Evolutionary conservation across 2,888 invertebrate genomes (phyloP), one percentile per base, ranked within the genome.

Genomic region (Lepetodrilus schrolli): DNA sequence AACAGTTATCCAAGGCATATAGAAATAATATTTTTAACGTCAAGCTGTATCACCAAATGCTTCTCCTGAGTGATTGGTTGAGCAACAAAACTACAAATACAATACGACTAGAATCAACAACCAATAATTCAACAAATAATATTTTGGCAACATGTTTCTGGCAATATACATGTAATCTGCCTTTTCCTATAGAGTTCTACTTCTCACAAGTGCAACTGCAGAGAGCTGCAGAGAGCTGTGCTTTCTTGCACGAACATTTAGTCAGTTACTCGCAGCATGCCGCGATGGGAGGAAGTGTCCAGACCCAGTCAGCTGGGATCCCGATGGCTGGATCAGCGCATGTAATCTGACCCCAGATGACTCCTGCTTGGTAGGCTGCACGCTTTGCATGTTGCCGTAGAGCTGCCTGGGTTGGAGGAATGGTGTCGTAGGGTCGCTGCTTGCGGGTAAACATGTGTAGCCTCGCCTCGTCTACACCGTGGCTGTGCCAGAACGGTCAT

Each of bases 391-490:
- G 80, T 30, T 82, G 20, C 4, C 37, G 34, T 2, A 79, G 51
- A 0, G 78, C 77, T 37, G 73, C 76, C 4, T 36, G 36, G 8
- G 78, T 80, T 50, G 75, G 80, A 4, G 77, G 79, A 20, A 79
- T 81, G 2, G 50, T 13, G 2, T 82, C 74, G 37, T 79, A 80
- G 4, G 75, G 30, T 58, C 75, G 79, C 73, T 78, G 76, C 47
- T 83, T 84, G n/a, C 75, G 49, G 4, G 78, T 77, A 76, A 83
- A 83, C 37, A 84, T 20, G n/a, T 79, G 76, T 4, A 74, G 73
- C 50, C 78, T 50, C 21, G 76, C 76, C 4, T 75, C 78, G 66
- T 84, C 69, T 7, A 83, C 76, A 72, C 37, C 26, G 5, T 47
- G 23, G 65, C 50, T 74, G 69, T 7, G 65, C 78, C 78, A n/a